These are phyloP conservation scores for Diadema setosum DNA, from an alignment of 35 echinoderm and acorn worm genomes.

Conservation along the genomic window DNA sequence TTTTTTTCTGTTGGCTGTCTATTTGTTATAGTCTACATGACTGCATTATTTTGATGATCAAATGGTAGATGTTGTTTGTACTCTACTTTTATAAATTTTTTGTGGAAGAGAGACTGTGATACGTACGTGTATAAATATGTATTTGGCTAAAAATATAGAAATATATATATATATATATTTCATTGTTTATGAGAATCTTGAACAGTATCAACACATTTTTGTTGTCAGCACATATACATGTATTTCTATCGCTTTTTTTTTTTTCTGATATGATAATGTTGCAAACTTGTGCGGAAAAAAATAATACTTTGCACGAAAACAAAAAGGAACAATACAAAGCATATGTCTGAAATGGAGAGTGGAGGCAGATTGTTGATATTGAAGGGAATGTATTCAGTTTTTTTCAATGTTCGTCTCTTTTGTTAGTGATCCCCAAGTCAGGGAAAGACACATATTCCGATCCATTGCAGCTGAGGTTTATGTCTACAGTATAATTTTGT, in stretches of 20 bases:
- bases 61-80: constrained; percentile 4
- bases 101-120: background rate
- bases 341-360: background rate
- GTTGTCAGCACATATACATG: background rate
- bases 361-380: background rate
- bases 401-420: constrained; percentile 6
- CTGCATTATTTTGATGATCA: constrained; percentile 9
- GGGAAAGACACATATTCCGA: constrained; percentile 22
- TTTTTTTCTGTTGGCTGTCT: background rate
- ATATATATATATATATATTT: constrained; percentile 24
- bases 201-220: background rate
- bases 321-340: background rate
- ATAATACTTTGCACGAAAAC: background rate
- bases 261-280: background rate
- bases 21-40: background rate
- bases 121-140: constrained; percentile 28
- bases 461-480: constrained; percentile 20
- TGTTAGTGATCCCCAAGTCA: background rate
- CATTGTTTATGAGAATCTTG: background rate
- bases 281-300: background rate
- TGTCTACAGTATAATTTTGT: constrained; percentile 8
- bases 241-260: background rate
- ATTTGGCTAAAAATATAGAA: constrained; percentile 21
- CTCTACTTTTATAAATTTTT: constrained; percentile 4
- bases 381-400: constrained; percentile 6